Evolutionary conservation across 2,113 vertebrate genomes (phyloP), one percentile per base, ranked within the genome.

Genomic region (Eurystomus gularis): DNA sequence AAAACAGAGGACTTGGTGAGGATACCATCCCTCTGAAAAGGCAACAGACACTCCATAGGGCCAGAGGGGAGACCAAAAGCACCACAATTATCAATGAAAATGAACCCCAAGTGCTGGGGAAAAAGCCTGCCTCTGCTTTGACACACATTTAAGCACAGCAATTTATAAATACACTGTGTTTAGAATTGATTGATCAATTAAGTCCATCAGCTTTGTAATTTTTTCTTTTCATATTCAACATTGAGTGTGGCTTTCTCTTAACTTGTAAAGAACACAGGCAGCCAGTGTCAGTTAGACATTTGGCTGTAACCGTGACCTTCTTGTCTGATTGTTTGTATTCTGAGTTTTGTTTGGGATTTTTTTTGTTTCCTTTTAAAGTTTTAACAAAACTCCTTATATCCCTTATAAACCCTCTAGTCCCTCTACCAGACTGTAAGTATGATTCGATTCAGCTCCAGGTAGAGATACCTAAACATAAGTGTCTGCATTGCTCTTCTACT

Each of bases 91-190:
- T 29, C 40, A 57, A 10, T 13, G 15, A 57, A 82, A 82, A 92
- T 4, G 0, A 62, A 51, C 18, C 28, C 5, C 31, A 70, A 46
- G 3, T 8, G 4, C 1, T 57, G 13, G 15, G 12, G n/a, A 6
- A 73, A 60, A 72, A 46, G 25, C 8, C 12, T n/a, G 83, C 39
- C 11, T 52, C 85, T 42, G 81, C 19, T 11, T 25, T 31, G 14
- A 25, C 48, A 71, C 3, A 39, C 3, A 46, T 75, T 84, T 82
- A 44, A 78, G 46, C 57, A 90, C 28, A 83, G 33, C 4, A 13
- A 51, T 8, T 46, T 44, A 75, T 23, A 44, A 78, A 65, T 21
- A 44, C 17, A 71, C 0, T 0, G 25, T 73, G 37, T 14, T 86
- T 44, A 28, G 39, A 78, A 84, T 1, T 3, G 37, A 28, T 31